These are phyloP conservation scores for Byasa hedistus DNA, from an alignment of 2,888 invertebrate species.

Conservation along the genomic window DNA sequence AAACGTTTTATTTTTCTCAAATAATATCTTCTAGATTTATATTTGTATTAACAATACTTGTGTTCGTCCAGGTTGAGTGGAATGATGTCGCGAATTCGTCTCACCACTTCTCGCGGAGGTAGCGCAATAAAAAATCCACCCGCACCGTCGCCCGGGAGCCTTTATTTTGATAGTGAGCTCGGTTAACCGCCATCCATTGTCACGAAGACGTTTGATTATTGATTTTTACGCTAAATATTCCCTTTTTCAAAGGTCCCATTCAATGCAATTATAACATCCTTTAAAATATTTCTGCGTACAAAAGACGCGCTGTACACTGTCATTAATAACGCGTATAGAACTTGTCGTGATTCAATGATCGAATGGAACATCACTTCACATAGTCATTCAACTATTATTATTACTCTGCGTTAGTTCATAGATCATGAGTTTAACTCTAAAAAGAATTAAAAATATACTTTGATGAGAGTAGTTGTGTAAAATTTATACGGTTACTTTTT, in stretches of 20 bases:
- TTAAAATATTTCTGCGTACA: constrained; percentile 64
- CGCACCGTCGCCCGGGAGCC: constrained; percentile 70
- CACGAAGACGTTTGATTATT: constrained; percentile 70
- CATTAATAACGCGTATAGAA: constrained; percentile 75
- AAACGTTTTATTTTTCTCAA: not conserved
- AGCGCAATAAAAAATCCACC: constrained; percentile 71
- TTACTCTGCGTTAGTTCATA: constrained; percentile 10
- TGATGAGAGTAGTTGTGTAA: not conserved
- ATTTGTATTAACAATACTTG: not conserved
- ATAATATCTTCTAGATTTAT: not conserved
- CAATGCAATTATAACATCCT: constrained; percentile 71
- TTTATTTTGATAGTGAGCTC: constrained; percentile 75
- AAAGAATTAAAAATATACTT: no score
- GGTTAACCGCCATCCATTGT: constrained; percentile 73
- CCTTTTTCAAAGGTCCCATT: constrained; percentile 69
- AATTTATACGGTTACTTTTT: not conserved
- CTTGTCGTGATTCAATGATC: constrained; percentile 63
- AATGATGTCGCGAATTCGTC: constrained; percentile 51
- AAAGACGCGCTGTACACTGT: constrained; percentile 62
- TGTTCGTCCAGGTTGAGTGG: constrained; percentile 26
- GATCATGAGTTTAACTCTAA: no score
- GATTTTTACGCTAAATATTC: constrained; percentile 79
- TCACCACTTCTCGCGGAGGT: constrained; percentile 52
- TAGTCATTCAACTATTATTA: constrained; percentile 33
- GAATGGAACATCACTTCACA: constrained; percentile 32